Evolutionary conservation across 2,113 vertebrate species (phyloP).

Genomic region (Ranitomeya variabilis): DNA sequence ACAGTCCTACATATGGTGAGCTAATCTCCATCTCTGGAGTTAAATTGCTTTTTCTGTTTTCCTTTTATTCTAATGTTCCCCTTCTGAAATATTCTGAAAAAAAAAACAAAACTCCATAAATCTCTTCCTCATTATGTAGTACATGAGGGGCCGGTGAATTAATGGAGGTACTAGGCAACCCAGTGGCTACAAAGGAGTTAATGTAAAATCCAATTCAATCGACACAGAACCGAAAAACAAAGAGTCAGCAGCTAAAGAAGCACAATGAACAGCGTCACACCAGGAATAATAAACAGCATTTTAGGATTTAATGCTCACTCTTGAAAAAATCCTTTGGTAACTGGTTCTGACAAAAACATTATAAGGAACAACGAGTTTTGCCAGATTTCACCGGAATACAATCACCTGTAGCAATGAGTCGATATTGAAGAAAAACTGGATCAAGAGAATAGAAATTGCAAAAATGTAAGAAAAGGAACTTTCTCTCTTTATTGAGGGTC

Average conservation of each 20-base stretch:
- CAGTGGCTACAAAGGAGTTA: slow-evolving; percentile 42
- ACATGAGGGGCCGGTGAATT: not conserved
- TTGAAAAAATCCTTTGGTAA: slow-evolving; percentile 52
- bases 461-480: slow-evolving; percentile 3
- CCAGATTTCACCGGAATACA: slow-evolving; percentile 17
- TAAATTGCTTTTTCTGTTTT: slow-evolving; percentile 19
- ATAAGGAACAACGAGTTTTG: slow-evolving; percentile 14
- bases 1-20: slow-evolving; percentile 1
- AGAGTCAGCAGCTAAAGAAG: slow-evolving; percentile 49
- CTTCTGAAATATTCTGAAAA: slow-evolving; percentile 2
- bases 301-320: slow-evolving; percentile 36
- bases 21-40: slow-evolving; percentile 25
- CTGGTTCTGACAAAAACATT: slow-evolving; percentile 53
- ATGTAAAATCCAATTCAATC: slow-evolving; percentile 51
- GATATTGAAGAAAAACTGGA: slow-evolving; percentile 6
- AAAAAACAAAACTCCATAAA: not conserved
- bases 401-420: slow-evolving; percentile 25
- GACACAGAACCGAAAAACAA: slow-evolving; percentile 48
- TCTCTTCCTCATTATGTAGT: not conserved
- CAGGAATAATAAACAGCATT: slow-evolving; percentile 48
- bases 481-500: not conserved
- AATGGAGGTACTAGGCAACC: not conserved
- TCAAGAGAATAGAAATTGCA: not conserved
- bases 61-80: slow-evolving; percentile 21
- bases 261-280: not conserved